Conservation (phyloP, 2,888 invertebrate species). For the Lathronympha strigana region DNA sequence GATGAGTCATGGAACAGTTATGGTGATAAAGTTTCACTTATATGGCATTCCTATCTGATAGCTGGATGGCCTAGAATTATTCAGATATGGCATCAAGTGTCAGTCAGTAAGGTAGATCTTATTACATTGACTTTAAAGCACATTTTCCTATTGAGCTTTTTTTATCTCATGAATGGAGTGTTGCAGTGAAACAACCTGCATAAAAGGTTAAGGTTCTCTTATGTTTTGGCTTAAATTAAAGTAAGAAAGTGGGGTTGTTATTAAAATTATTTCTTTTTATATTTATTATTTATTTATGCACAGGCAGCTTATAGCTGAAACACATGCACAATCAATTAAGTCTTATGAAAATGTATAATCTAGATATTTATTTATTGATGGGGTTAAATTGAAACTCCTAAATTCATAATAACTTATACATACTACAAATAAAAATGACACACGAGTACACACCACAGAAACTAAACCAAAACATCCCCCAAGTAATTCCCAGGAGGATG, state of each 20-base stretch:
- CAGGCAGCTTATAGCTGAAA: too few species aligned
- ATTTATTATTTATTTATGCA: too few species aligned
- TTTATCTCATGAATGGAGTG: neutral
- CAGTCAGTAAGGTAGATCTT: neutral
- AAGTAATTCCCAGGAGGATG: too few species aligned
- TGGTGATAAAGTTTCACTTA: constrained; percentile 4
- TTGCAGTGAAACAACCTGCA: neutral
- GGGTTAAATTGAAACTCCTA: too few species aligned
- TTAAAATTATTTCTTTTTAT: too few species aligned
- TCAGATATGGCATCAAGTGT: neutral
- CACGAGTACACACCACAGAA: too few species aligned
- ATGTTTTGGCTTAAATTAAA: neutral
- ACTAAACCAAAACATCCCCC: too few species aligned
- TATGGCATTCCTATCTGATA: constrained; percentile 6
- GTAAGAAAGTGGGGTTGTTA: neutral
- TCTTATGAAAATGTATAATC: too few species aligned
- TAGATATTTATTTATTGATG: too few species aligned
- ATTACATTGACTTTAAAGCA: neutral
- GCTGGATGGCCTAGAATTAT: constrained; percentile 18
- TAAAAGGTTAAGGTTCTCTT: neutral
- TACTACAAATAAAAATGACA: too few species aligned
- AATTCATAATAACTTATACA: too few species aligned
- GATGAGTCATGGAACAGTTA: constrained; percentile 14
- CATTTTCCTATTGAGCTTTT: neutral
- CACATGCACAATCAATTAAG: too few species aligned